A percentile compares a stretch with the other conserved stretches of the same genome.
These are phyloP conservation scores for Parazoanthus darwini DNA, from an alignment of 92 coral and sea anemone genomes.

Conservation along the genomic window DNA sequence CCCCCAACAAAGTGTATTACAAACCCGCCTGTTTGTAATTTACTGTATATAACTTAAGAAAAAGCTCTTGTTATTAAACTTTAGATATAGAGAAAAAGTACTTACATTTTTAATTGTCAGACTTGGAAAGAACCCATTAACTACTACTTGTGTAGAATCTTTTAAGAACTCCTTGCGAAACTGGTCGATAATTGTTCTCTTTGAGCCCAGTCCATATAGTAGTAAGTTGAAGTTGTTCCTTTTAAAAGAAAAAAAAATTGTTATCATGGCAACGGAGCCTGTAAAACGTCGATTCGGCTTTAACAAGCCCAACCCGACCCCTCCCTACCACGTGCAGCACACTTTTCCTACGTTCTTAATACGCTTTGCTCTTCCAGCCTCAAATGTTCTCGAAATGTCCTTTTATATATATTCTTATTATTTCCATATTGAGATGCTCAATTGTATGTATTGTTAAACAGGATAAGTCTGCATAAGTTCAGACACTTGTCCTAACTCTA, in stretches of 20 bases:
- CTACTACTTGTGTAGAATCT: constrained; percentile 72
- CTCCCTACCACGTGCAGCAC: too few species aligned
- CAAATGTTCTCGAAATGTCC: too few species aligned
- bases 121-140: constrained; percentile 97
- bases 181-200: constrained; percentile 84
- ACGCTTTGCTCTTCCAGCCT: too few species aligned
- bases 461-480: too few species aligned
- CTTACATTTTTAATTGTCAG: constrained; percentile 91
- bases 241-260: not conserved
- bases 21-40: too few species aligned
- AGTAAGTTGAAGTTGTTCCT: constrained; percentile 92
- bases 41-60: too few species aligned
- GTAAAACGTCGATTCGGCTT: not conserved
- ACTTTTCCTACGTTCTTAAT: too few species aligned
- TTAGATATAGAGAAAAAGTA: not conserved
- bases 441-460: not conserved
- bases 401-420: too few species aligned
- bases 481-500: too few species aligned
- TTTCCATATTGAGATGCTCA: too few species aligned
- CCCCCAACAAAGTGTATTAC: too few species aligned
- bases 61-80: not conserved
- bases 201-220: constrained; percentile 94
- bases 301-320: too few species aligned
- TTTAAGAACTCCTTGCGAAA: constrained; percentile 80
- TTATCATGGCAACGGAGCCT: not conserved